A percentile compares a stretch with the other conserved stretches of the same genome.
These are phyloP conservation scores for Cheirogaleus medius DNA, from an alignment of 2,113 vertebrate genomes.

Conservation along the genomic window DNA sequence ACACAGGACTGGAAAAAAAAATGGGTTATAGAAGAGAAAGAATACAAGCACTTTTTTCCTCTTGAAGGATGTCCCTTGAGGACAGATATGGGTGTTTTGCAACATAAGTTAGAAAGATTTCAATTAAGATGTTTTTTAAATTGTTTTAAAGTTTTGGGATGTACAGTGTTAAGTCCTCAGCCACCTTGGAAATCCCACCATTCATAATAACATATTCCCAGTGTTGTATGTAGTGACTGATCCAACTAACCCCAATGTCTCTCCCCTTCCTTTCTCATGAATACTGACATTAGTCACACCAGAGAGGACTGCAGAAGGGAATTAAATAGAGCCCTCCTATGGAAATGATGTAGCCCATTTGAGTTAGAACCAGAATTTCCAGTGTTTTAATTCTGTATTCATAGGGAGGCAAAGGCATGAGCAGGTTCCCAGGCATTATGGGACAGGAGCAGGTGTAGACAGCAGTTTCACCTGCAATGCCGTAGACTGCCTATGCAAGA, in stretches of 20 bases:
- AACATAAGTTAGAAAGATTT: not conserved
- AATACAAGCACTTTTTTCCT: not conserved
- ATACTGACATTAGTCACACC: not conserved
- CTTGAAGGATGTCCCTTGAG: not conserved
- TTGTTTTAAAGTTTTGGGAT: not conserved
- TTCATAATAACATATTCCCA: not conserved
- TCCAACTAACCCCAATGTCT: not conserved
- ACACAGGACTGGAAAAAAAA: not conserved
- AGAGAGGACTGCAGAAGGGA: not conserved
- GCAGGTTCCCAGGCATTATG: not conserved
- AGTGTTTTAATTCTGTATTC: not conserved
- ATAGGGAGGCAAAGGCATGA: no score
- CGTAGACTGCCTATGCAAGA: accelerated
- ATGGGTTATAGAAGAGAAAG: not conserved
- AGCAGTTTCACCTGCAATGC: not conserved
- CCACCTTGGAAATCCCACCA: not conserved
- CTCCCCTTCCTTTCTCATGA: not conserved
- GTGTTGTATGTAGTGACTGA: not conserved
- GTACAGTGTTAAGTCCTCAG: not conserved
- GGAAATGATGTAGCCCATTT: not conserved
- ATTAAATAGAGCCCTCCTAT: not conserved
- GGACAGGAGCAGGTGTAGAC: not conserved
- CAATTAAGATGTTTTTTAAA: not conserved
- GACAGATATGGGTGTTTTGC: not conserved
- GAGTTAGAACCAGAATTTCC: not conserved